A percentile compares a stretch with the other conserved stretches of the same genome.
phyloP scores from a whole-genome alignment of 2,113 vertebrate species.

The Anthoscopus minutus region DNA sequence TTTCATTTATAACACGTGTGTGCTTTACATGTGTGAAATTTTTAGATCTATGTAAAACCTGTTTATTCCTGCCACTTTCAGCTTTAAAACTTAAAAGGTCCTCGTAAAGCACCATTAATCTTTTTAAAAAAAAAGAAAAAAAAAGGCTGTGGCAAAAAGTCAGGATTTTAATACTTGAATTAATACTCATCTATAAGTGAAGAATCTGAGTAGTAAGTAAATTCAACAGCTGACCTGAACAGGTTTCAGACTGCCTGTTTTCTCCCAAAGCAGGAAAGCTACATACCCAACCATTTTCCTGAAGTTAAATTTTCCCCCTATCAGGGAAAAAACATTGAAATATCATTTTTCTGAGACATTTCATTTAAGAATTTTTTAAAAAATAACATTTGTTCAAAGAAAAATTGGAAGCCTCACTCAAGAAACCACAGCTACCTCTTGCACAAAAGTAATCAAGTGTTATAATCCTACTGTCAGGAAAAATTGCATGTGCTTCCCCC shows the following conservation, averaged over 20 bases:
- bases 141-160: background rate
- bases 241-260: background rate
- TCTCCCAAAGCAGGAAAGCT: background rate
- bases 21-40: background rate
- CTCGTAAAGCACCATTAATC: background rate
- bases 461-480: background rate
- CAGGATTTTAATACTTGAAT: background rate
- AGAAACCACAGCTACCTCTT: background rate
- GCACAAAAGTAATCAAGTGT: background rate
- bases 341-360: background rate
- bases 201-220: background rate
- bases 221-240: background rate
- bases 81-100: background rate
- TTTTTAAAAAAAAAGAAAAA: background rate
- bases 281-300: background rate
- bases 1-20: too few species aligned
- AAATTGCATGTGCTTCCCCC: background rate
- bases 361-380: background rate
- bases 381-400: background rate
- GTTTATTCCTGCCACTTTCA: background rate
- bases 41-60: background rate
- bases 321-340: background rate
- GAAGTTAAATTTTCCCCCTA: background rate
- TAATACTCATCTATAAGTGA: background rate
- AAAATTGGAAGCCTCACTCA: background rate